A percentile compares a stretch with the other conserved stretches of the same genome.
Conservation (phyloP, 2,797 vertebrate genomes). For the Rhinichthys osculus region DNA sequence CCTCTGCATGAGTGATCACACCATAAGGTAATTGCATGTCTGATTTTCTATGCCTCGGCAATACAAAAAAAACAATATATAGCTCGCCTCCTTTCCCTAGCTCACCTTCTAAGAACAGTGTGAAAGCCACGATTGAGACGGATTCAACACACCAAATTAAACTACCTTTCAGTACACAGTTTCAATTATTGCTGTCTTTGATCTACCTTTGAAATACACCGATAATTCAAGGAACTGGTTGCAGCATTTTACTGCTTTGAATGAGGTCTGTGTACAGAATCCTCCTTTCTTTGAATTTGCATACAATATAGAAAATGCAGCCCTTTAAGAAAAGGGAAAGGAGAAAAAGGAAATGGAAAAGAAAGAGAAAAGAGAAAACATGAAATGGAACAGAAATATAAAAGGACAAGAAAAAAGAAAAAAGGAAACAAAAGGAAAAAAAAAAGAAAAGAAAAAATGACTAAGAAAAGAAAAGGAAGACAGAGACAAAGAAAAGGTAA, state of each 20-base stretch:
- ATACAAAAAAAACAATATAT: slow-evolving; percentile 31
- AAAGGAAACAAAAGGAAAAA: neutral
- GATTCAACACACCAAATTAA: slow-evolving; percentile 11
- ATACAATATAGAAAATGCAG: neutral
- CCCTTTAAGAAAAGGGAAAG: neutral
- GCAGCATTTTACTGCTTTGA: slow-evolving; percentile 4
- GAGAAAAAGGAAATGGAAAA: neutral
- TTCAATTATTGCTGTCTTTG: slow-evolving; percentile 13
- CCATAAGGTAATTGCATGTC: slow-evolving; percentile 20
- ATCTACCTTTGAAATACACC: slow-evolving; percentile 8
- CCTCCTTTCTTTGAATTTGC: slow-evolving; percentile 8
- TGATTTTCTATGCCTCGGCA: slow-evolving; percentile 17
- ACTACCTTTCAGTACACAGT: slow-evolving; percentile 16
- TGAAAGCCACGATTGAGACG: slow-evolving; percentile 2
- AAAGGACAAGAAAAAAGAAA: neutral
- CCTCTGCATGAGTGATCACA: slow-evolving; percentile 11
- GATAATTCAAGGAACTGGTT: slow-evolving; percentile 10
- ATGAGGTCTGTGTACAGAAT: neutral
- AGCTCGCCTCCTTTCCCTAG: neutral
- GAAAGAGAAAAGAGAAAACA: neutral
- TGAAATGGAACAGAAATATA: neutral
- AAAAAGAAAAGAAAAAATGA: too few species aligned
- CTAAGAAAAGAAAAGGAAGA: neutral
- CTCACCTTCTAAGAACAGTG: neutral
- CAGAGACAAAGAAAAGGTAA: neutral